A percentile compares a stretch with the other conserved stretches of the same genome.
phyloP scores from a whole-genome alignment of 2,888 invertebrate species.

The Aricia artaxerxes region DNA sequence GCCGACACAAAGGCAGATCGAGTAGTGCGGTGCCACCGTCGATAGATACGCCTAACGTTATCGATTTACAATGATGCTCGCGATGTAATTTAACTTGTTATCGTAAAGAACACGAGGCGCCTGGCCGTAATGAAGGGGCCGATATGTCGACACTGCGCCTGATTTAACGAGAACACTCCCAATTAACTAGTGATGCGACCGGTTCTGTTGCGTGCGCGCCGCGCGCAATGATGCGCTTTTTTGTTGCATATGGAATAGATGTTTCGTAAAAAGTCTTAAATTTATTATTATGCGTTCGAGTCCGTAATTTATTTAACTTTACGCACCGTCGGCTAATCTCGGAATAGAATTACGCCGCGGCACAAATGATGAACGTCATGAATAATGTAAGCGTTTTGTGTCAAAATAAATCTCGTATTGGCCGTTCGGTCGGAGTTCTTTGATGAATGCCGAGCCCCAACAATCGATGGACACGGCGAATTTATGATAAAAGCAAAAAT shows the following conservation, averaged over 20 bases:
- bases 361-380: slow-evolving; percentile 25
- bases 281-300: slow-evolving; percentile 26
- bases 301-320: slow-evolving; percentile 28
- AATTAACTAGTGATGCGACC: slow-evolving; percentile 33
- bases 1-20: slow-evolving; percentile 4
- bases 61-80: slow-evolving; percentile 34
- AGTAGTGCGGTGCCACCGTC: slow-evolving; percentile 21
- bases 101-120: slow-evolving; percentile 35
- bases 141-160: slow-evolving; percentile 33
- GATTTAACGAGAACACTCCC: slow-evolving; percentile 34
- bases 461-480: slow-evolving; percentile 5
- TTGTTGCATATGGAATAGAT: slow-evolving; percentile 25
- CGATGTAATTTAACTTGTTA: slow-evolving; percentile 34
- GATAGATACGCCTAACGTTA: slow-evolving; percentile 28
- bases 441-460: slow-evolving; percentile 16
- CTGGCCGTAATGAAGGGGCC: slow-evolving; percentile 32
- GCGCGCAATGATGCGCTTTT: slow-evolving; percentile 26
- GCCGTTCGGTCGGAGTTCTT: slow-evolving; percentile 1
- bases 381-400: slow-evolving; percentile 3
- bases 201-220: slow-evolving; percentile 26
- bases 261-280: slow-evolving; percentile 29
- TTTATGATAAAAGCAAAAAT: slow-evolving; percentile 21
- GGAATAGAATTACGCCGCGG: slow-evolving; percentile 17
- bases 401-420: slow-evolving; percentile 6
- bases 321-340: slow-evolving; percentile 31